These are phyloP conservation scores for Cynopterus sphinx DNA, from an alignment of 2,797 vertebrate genomes.

Conservation along the genomic window DNA sequence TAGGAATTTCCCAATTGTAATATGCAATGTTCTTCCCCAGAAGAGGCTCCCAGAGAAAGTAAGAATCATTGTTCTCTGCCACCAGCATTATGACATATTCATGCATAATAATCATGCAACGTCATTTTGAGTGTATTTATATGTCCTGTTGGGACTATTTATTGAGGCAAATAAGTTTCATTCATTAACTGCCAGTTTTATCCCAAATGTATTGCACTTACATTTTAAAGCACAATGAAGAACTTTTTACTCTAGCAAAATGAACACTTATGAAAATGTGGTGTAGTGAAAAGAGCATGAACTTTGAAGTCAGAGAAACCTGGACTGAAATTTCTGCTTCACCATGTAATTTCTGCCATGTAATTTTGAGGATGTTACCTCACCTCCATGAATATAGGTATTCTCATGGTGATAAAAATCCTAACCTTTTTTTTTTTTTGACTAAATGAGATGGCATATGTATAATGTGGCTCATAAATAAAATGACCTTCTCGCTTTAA, in stretches of 20 bases:
- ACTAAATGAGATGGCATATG: background rate
- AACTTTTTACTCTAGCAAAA: background rate
- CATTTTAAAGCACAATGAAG: background rate
- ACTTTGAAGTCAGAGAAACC: background rate
- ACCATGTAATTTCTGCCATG: background rate
- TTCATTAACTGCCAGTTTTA: background rate
- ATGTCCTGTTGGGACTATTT: background rate
- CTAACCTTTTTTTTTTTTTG: background rate
- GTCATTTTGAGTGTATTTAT: background rate
- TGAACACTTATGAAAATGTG: background rate
- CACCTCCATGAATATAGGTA: background rate
- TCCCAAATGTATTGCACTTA: background rate
- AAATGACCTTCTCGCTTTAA: background rate
- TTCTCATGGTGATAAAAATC: background rate
- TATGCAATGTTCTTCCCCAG: background rate
- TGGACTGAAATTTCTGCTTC: background rate
- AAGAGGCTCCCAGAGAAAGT: background rate
- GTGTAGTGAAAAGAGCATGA: background rate
- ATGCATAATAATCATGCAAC: background rate
- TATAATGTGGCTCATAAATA: background rate
- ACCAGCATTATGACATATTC: background rate
- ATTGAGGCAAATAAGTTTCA: background rate
- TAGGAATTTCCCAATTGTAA: background rate
- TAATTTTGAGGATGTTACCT: background rate
- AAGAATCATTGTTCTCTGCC: background rate